phyloP scores from a whole-genome alignment of 2,797 vertebrate genomes.

The Pogoniulus pusillus region DNA sequence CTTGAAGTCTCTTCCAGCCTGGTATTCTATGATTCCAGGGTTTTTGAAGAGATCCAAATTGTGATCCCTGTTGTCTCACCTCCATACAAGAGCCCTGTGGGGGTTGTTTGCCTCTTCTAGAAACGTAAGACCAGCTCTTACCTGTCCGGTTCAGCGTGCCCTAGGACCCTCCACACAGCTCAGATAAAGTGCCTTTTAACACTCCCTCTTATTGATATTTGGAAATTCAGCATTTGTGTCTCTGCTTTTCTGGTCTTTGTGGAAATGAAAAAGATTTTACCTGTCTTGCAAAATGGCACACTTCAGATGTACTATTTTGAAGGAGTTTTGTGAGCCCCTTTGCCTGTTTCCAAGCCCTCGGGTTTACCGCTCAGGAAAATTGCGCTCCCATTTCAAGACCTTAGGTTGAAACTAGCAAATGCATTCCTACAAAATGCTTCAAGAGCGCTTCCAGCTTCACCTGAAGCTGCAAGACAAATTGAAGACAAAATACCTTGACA shows the following conservation, averaged over 20 bases:
- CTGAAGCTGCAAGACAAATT: no score
- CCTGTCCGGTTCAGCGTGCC: not conserved
- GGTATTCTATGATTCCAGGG: not conserved
- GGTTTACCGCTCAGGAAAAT: not conserved
- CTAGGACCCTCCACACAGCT: not conserved
- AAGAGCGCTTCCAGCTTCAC: not conserved
- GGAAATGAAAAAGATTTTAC: not conserved
- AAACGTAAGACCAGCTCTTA: not conserved
- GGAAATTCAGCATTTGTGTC: not conserved
- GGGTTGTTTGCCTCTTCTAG: not conserved
- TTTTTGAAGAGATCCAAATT: not conserved
- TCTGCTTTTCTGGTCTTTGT: constrained; percentile 1
- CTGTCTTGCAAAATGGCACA: not conserved
- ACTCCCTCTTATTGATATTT: not conserved
- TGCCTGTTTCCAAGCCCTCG: not conserved
- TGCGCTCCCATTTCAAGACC: not conserved
- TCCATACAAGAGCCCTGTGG: not conserved
- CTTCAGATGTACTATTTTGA: not conserved
- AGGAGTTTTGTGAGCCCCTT: not conserved
- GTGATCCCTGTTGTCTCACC: not conserved
- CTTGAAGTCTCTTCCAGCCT: no score
- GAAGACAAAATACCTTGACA: not conserved
- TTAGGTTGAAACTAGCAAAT: not conserved
- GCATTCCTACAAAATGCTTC: not conserved
- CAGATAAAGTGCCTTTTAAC: not conserved